A percentile compares a stretch with the other conserved stretches of the same genome.
These are phyloP conservation scores for Alcis repandata DNA, from an alignment of 2,888 invertebrate species.

Conservation along the genomic window DNA sequence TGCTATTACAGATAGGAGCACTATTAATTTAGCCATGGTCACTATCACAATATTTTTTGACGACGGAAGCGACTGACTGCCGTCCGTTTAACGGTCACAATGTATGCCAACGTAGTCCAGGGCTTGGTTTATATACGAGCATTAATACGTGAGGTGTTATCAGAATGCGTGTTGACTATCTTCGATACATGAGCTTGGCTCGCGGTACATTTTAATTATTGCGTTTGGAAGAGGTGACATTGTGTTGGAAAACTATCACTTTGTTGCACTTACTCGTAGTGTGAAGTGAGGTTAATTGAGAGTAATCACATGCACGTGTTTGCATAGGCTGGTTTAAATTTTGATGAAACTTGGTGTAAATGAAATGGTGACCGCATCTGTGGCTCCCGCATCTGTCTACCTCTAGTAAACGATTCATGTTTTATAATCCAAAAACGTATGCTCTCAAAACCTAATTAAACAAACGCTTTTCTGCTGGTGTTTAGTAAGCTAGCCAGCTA, in stretches of 20 bases:
- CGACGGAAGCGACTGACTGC: constrained; percentile 80
- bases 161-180: constrained; percentile 73
- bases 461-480: no score
- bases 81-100: constrained; percentile 77
- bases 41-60: constrained; percentile 63
- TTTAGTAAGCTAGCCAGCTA: no score
- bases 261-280: constrained; percentile 52
- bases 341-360: not conserved
- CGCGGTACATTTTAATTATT: constrained; percentile 77
- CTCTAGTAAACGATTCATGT: no score
- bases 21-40: constrained; percentile 79
- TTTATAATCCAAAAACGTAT: no score
- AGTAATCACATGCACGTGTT: no score
- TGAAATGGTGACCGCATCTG: no score
- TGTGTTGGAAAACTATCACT: constrained; percentile 77
- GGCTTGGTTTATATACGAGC: constrained; percentile 86
- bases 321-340: no score
- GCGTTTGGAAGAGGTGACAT: constrained; percentile 63
- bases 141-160: constrained; percentile 84
- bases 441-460: no score
- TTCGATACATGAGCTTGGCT: constrained; percentile 63
- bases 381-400: no score
- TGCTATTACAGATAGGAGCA: constrained; percentile 73
- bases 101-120: constrained; percentile 81
- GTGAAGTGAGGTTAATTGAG: no score